Evolutionary conservation across 2,888 invertebrate species (phyloP).

Genomic region (Lypha dubia): DNA sequence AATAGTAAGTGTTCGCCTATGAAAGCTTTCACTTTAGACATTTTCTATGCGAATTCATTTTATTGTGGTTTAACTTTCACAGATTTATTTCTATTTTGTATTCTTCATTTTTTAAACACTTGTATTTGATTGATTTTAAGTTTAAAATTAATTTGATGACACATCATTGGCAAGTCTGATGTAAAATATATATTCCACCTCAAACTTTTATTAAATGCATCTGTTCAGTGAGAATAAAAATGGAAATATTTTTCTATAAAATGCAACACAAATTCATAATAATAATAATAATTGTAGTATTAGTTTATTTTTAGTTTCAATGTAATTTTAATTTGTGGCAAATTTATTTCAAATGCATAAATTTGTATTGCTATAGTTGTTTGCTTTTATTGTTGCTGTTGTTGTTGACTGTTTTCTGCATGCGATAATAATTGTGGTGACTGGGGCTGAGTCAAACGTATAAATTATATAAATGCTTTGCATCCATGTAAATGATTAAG

Average conservation of each 20-base stretch:
- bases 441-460: constrained; percentile 28
- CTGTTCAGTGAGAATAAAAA: constrained; percentile 21
- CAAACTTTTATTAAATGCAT: constrained; percentile 42
- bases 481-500: constrained; percentile 29
- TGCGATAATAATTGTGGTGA: constrained; percentile 55
- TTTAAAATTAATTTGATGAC: constrained; percentile 52
- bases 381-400: neutral
- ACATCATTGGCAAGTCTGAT: constrained; percentile 3
- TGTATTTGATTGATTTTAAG: constrained; percentile 27
- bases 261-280: constrained; percentile 38
- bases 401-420: constrained; percentile 19
- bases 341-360: constrained; percentile 52
- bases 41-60: neutral
- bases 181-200: constrained; percentile 27
- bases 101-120: constrained; percentile 17
- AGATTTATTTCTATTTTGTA: neutral
- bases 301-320: constrained; percentile 64
- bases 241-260: constrained; percentile 1
- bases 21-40: neutral
- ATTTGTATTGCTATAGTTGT: constrained; percentile 7
- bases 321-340: constrained; percentile 63
- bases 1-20: neutral
- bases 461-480: constrained; percentile 16
- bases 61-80: constrained; percentile 19
- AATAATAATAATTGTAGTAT: constrained; percentile 52